phyloP scores from a whole-genome alignment of 2,888 invertebrate genomes.

The Xestia ashworthii region DNA sequence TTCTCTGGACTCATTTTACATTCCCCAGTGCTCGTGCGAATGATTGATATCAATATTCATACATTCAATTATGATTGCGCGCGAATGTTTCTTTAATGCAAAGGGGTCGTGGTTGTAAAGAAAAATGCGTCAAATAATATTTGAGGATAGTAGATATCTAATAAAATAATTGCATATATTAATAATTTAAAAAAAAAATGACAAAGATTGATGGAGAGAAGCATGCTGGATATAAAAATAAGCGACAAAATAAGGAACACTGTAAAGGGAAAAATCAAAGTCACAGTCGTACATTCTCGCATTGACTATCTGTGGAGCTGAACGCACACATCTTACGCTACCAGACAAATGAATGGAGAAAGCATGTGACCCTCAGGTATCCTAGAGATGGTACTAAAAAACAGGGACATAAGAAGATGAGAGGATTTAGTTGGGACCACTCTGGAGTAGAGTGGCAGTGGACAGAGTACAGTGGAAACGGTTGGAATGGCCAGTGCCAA shows the following conservation, averaged over 20 bases:
- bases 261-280: too few species aligned
- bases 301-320: background rate
- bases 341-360: background rate
- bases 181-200: too few species aligned
- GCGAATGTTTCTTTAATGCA: constrained; percentile 77
- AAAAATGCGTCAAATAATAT: constrained; percentile 59
- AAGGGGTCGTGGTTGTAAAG: constrained; percentile 51
- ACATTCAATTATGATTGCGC: constrained; percentile 75
- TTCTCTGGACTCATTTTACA: constrained; percentile 68
- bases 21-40: constrained; percentile 78
- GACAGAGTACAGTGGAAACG: background rate
- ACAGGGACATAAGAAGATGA: background rate
- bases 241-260: too few species aligned
- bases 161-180: background rate
- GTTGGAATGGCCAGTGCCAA: background rate
- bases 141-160: constrained; percentile 8
- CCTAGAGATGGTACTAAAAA: background rate
- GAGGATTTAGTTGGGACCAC: background rate
- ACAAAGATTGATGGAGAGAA: too few species aligned
- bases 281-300: background rate
- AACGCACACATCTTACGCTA: background rate
- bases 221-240: too few species aligned
- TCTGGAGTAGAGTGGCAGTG: background rate
- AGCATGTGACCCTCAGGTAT: background rate
- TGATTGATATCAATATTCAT: constrained; percentile 77